A percentile compares a stretch with the other conserved stretches of the same genome.
These are phyloP conservation scores for Dendrophyllia cribrosa DNA, from an alignment of 64 coral and sea anemone genomes.

Conservation along the genomic window DNA sequence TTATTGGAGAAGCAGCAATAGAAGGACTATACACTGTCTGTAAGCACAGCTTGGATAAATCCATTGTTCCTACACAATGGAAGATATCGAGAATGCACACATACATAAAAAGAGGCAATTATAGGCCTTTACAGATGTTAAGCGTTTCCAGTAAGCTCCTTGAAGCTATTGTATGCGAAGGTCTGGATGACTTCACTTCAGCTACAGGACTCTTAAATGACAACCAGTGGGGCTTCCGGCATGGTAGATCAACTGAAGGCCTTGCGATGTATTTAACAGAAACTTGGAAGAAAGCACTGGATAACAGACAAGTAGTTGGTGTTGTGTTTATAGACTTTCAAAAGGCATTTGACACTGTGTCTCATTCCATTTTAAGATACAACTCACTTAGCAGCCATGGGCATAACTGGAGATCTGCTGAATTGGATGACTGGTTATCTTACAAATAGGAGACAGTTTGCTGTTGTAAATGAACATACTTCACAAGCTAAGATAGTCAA, in stretches of 20 bases:
- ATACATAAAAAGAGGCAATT: neutral
- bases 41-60: neutral
- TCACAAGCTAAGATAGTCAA: constrained; percentile 54
- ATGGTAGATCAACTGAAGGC: neutral
- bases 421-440: constrained; percentile 53
- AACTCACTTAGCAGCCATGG: constrained; percentile 73
- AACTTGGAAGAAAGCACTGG: neutral
- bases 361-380: constrained; percentile 32
- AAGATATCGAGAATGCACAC: neutral
- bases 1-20: neutral
- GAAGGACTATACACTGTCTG: neutral
- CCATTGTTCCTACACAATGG: neutral
- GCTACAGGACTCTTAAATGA: neutral
- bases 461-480: neutral
- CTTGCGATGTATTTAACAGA: neutral
- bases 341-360: constrained; percentile 64
- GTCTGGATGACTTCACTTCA: neutral
- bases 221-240: neutral
- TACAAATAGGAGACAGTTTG: constrained; percentile 49
- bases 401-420: constrained; percentile 43
- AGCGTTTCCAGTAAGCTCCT: constrained; percentile 4
- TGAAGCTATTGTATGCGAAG: neutral
- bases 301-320: neutral
- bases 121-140: neutral
- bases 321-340: constrained; percentile 56